Evolutionary conservation across 2,888 invertebrate species (phyloP).

Genomic region (Electrophaes corylata): DNA sequence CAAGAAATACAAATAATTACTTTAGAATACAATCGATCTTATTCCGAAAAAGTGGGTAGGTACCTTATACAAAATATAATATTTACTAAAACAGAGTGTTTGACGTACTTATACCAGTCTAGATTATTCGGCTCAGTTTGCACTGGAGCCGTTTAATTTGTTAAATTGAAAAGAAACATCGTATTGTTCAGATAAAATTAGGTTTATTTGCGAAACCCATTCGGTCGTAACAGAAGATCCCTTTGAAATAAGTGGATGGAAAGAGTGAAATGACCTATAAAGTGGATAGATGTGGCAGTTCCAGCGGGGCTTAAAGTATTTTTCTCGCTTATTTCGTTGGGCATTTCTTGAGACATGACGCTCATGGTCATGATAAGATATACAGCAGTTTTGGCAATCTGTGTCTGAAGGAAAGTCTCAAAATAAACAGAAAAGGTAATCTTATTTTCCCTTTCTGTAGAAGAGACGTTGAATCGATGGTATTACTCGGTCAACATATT

Average conservation of each 20-base stretch:
- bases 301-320: constrained; percentile 58
- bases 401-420: constrained; percentile 3
- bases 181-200: constrained; percentile 75
- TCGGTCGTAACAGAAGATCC: constrained; percentile 76
- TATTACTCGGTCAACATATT: too few species aligned
- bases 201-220: constrained; percentile 78
- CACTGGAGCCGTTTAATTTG: constrained; percentile 68
- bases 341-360: constrained; percentile 35
- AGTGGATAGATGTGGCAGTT: constrained; percentile 73
- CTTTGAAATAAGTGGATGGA: constrained; percentile 78
- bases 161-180: constrained; percentile 82
- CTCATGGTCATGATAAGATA: constrained; percentile 28
- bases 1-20: too few species aligned
- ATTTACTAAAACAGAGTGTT: background rate
- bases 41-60: background rate
- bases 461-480: background rate
- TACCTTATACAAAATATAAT: background rate
- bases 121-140: constrained; percentile 49
- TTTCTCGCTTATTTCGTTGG: constrained; percentile 49
- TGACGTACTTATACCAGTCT: constrained; percentile 34
- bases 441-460: background rate
- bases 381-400: constrained; percentile 7
- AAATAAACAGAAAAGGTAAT: background rate
- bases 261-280: constrained; percentile 79
- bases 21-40: background rate